phyloP scores from a whole-genome alignment of 2,888 invertebrate species.

The Alloscopus bannaensis region DNA sequence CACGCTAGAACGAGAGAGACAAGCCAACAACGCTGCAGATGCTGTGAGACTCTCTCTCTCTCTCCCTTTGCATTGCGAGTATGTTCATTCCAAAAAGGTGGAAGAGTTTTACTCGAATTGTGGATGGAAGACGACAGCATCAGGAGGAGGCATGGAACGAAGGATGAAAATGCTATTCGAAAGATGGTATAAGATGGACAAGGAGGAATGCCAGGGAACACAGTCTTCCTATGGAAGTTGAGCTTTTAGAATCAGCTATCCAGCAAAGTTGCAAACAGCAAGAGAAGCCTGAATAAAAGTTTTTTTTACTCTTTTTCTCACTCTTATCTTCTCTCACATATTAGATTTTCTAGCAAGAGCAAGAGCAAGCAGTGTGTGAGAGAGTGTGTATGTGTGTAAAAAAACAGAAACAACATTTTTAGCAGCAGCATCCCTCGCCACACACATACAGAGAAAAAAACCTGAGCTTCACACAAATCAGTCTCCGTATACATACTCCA shows the following conservation, averaged over 20 bases:
- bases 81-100: slow-evolving; percentile 16
- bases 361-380: background rate
- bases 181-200: slow-evolving; percentile 12
- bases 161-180: too few species aligned
- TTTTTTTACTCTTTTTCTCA: background rate
- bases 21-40: background rate
- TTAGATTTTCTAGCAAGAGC: background rate
- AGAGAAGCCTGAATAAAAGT: too few species aligned
- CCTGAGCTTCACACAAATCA: background rate
- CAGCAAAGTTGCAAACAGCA: slow-evolving; percentile 2
- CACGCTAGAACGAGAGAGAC: too few species aligned
- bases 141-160: too few species aligned
- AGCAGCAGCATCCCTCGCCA: slow-evolving; percentile 11
- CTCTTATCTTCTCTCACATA: background rate
- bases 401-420: background rate
- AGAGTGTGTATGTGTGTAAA: background rate
- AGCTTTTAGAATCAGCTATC: slow-evolving; percentile 22
- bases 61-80: too few species aligned
- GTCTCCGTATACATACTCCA: too few species aligned
- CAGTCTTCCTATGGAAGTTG: slow-evolving; percentile 42
- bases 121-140: background rate
- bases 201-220: slow-evolving; percentile 4
- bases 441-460: slow-evolving; percentile 2
- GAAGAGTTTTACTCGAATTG: too few species aligned
- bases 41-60: background rate